These are phyloP conservation scores for Chrysolina oricalcia DNA, from an alignment of 2,888 invertebrate genomes.

Conservation along the genomic window DNA sequence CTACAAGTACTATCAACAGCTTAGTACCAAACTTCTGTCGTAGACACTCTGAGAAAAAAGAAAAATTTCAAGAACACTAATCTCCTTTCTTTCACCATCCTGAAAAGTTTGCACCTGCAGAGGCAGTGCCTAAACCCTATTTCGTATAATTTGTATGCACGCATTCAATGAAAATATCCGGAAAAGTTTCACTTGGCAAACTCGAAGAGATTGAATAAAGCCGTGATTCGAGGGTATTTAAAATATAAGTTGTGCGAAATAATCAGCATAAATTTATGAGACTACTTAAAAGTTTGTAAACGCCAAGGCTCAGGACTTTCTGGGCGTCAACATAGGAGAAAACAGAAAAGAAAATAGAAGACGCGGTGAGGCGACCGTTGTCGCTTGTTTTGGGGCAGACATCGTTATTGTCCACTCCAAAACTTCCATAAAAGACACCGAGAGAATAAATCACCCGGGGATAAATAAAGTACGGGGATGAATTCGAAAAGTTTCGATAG, in stretches of 20 bases:
- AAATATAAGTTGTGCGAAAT: slow-evolving; percentile 54
- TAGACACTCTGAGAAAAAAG: no score
- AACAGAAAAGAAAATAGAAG: slow-evolving; percentile 44
- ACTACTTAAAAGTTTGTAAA: slow-evolving; percentile 56
- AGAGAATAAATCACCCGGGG: slow-evolving; percentile 58
- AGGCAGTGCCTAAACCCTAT: background rate
- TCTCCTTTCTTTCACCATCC: background rate
- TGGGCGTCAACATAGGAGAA: slow-evolving; percentile 42
- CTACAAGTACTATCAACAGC: no score
- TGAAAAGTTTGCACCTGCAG: background rate
- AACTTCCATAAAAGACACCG: slow-evolving; percentile 56
- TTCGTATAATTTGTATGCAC: slow-evolving; percentile 7
- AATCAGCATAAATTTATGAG: slow-evolving; percentile 58
- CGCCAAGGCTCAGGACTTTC: slow-evolving; percentile 45
- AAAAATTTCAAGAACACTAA: no score
- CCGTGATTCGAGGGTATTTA: slow-evolving; percentile 47
- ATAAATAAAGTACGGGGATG: slow-evolving; percentile 40
- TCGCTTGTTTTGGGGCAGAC: slow-evolving; percentile 38
- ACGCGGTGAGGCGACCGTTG: slow-evolving; percentile 33
- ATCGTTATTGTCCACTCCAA: slow-evolving; percentile 55
- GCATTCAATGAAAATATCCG: slow-evolving; percentile 19
- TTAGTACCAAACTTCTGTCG: no score
- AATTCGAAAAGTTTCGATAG: no score
- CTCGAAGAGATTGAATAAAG: slow-evolving; percentile 50
- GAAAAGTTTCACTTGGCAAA: slow-evolving; percentile 51